Evolutionary conservation across 2,888 invertebrate species (phyloP).

Genomic region (Silvanus unidentatus): DNA sequence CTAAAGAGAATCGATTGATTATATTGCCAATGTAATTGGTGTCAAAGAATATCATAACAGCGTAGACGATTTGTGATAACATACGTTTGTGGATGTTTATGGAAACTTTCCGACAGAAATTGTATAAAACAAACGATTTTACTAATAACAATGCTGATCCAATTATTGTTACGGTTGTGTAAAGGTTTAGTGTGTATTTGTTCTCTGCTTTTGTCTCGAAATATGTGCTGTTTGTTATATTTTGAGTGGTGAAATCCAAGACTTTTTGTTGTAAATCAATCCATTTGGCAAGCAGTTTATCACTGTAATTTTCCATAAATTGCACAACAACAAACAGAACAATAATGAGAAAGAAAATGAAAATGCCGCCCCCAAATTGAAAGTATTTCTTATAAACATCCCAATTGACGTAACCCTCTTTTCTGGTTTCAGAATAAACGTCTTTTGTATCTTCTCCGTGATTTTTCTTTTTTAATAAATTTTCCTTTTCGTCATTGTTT

Average conservation of each 20-base stretch:
- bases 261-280: slow-evolving; percentile 11
- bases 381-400: slow-evolving; percentile 32
- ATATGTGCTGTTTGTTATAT: background rate
- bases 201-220: slow-evolving; percentile 5
- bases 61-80: slow-evolving; percentile 12
- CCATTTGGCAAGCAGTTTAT: slow-evolving; percentile 29
- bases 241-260: slow-evolving; percentile 2
- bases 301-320: slow-evolving; percentile 19
- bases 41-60: slow-evolving; percentile 19
- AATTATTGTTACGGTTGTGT: slow-evolving; percentile 15
- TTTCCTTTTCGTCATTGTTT: slow-evolving; percentile 3
- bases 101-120: slow-evolving; percentile 16
- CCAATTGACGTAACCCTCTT: slow-evolving; percentile 28
- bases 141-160: slow-evolving; percentile 12
- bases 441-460: slow-evolving; percentile 1
- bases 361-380: slow-evolving; percentile 28
- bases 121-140: slow-evolving; percentile 11
- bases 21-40: slow-evolving; percentile 21
- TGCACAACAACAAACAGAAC: slow-evolving; percentile 27
- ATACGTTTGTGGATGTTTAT: slow-evolving; percentile 18
- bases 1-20: slow-evolving; percentile 22
- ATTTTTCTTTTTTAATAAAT: background rate
- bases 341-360: slow-evolving; percentile 22
- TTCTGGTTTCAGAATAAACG: slow-evolving; percentile 28
- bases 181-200: slow-evolving; percentile 12